Evolutionary conservation across 2,797 vertebrate genomes (phyloP).

Genomic region (Harpagifer antarcticus): DNA sequence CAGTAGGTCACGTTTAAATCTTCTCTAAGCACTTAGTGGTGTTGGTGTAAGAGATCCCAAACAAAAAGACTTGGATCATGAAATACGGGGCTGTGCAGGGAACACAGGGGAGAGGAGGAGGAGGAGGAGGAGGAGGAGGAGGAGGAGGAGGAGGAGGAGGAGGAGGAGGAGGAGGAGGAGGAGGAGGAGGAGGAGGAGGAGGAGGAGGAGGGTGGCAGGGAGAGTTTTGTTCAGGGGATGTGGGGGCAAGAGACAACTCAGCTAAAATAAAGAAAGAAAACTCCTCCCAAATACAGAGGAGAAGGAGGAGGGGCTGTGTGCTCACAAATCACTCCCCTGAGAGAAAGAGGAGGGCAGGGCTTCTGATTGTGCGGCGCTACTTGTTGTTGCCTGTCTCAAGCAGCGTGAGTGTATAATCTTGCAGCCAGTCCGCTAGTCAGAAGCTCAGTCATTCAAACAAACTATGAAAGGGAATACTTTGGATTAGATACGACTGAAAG

Average conservation of each 20-base stretch:
- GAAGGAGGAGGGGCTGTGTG: constrained; percentile 67
- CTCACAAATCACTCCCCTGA: constrained; percentile 76
- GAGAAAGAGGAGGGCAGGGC: constrained; percentile 60
- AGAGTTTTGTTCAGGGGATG: constrained; percentile 52
- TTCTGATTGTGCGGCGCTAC: constrained; percentile 60
- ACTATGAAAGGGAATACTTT: constrained; percentile 40
- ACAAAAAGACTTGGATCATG: constrained; percentile 70
- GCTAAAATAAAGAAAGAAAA: constrained; percentile 62
- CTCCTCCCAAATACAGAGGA: constrained; percentile 70
- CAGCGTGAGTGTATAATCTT: constrained; percentile 56
- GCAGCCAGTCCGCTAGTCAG: constrained; percentile 44
- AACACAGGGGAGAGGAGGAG: constrained; percentile 33
- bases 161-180: background rate
- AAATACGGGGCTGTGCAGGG: constrained; percentile 74
- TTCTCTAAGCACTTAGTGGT: constrained; percentile 50
- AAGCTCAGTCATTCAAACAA: constrained; percentile 43
- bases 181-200: constrained; percentile 9
- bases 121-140: constrained; percentile 22
- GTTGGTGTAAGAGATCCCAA: constrained; percentile 48
- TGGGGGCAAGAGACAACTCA: constrained; percentile 53
- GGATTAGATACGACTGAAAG: background rate
- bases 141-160: constrained; percentile 3
- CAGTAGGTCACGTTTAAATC: constrained; percentile 64
- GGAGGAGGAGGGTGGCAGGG: constrained; percentile 22
- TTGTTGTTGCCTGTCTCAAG: constrained; percentile 77